These are phyloP conservation scores for Hemibagrus guttatus DNA, from an alignment of 2,797 vertebrate genomes.

Conservation along the genomic window DNA sequence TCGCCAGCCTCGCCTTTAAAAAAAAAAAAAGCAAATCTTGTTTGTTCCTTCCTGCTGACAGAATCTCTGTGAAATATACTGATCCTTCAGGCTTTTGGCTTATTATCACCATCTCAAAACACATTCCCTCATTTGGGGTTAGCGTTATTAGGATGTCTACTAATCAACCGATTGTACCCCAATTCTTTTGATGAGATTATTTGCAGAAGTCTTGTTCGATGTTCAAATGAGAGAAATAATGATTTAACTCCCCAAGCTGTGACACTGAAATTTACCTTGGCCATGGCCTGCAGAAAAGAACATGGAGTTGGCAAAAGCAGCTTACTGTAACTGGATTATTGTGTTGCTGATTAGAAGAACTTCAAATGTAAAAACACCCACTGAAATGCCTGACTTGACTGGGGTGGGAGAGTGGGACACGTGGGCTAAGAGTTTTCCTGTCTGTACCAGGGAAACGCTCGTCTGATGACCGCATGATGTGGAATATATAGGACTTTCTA, in stretches of 20 bases:
- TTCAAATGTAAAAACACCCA: conserved; percentile 13
- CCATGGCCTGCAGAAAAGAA: background rate
- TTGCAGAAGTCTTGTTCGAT: conserved; percentile 37
- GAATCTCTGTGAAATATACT: conserved; percentile 53
- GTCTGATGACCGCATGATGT: conserved; percentile 14
- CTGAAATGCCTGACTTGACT: conserved; percentile 17
- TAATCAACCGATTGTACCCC: conserved; percentile 48
- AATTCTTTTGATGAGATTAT: conserved; percentile 40
- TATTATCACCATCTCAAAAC: conserved; percentile 54
- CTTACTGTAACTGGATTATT: conserved; percentile 50
- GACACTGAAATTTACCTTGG: conserved; percentile 30
- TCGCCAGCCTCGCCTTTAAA: conserved; percentile 55
- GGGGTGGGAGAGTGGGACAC: background rate
- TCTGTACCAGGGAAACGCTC: background rate
- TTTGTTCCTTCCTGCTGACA: conserved; percentile 58
- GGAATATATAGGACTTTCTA: conserved; percentile 9
- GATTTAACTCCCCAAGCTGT: conserved; percentile 14
- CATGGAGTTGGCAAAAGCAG: conserved; percentile 11
- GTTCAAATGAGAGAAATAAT: conserved; percentile 49
- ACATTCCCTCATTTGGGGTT: conserved; percentile 38
- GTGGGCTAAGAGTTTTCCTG: background rate
- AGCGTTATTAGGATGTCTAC: conserved; percentile 39
- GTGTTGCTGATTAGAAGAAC: conserved; percentile 23
- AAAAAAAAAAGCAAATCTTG: conserved; percentile 50
- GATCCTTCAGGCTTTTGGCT: conserved; percentile 54